A percentile compares a stretch with the other conserved stretches of the same genome.
These are phyloP conservation scores for Erpetoichthys calabaricus DNA, from an alignment of 2,797 vertebrate species.

Conservation along the genomic window DNA sequence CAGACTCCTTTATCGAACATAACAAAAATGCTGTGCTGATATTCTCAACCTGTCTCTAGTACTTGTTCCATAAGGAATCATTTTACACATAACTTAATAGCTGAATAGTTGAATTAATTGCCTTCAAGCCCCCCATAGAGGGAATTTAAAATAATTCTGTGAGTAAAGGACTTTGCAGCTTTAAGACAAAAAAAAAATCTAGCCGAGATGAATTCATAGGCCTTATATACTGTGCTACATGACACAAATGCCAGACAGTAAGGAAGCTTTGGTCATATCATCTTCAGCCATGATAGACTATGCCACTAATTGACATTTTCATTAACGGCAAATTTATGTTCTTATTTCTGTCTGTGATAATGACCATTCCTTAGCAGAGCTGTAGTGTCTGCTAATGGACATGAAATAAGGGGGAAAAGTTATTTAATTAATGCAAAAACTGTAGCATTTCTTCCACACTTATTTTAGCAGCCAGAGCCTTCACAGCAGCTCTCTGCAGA, in stretches of 20 bases:
- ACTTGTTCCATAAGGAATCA: too few species aligned
- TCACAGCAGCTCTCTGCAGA: constrained; percentile 44
- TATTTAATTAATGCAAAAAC: constrained; percentile 70
- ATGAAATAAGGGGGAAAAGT: constrained; percentile 56
- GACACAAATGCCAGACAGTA: constrained; percentile 31
- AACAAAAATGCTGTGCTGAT: too few species aligned
- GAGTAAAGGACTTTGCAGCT: background rate
- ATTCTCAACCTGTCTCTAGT: too few species aligned
- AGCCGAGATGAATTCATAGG: background rate
- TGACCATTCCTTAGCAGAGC: constrained; percentile 66
- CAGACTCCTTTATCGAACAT: too few species aligned
- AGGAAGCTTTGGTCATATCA: constrained; percentile 48
- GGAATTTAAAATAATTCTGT: background rate
- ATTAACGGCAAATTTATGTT: constrained; percentile 84
- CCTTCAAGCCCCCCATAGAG: too few species aligned
- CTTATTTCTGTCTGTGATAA: constrained; percentile 81
- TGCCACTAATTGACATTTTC: constrained; percentile 81
- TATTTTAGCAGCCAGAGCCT: constrained; percentile 41
- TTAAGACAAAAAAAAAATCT: background rate
- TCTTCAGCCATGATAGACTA: constrained; percentile 58
- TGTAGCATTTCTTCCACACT: constrained; percentile 43
- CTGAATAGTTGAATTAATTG: too few species aligned
- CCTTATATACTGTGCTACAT: constrained; percentile 22
- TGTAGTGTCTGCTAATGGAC: constrained; percentile 65
- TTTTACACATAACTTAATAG: too few species aligned